Evolutionary conservation across 2,797 vertebrate species (phyloP).

Genomic region (Centropyge bicolor): DNA sequence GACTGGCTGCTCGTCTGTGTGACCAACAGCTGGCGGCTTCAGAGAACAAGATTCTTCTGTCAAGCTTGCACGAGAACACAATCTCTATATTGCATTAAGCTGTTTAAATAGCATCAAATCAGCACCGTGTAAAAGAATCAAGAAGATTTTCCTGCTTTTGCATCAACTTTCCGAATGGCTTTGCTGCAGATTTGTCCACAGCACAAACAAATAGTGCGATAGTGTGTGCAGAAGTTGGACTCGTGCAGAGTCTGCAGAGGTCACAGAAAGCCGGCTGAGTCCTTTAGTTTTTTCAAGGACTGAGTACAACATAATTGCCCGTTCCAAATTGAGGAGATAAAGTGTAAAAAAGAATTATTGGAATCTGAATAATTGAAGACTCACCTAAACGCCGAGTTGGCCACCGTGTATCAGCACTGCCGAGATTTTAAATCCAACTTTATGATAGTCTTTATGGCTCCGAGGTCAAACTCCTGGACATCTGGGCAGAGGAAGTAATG

Average conservation of each 20-base stretch:
- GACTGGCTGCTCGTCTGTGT: background rate
- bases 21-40: background rate
- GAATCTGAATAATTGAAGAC: slow-evolving; percentile 56
- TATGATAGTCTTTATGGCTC: slow-evolving; percentile 38
- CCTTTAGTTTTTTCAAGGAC: slow-evolving; percentile 27
- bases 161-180: background rate
- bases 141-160: background rate
- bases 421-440: slow-evolving; percentile 59
- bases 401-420: slow-evolving; percentile 3
- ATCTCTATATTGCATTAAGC: background rate
- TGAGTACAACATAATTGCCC: slow-evolving; percentile 14
- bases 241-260: background rate
- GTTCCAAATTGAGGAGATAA: slow-evolving; percentile 23
- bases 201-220: background rate
- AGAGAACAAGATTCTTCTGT: background rate
- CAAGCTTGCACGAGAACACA: background rate
- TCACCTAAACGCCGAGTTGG: slow-evolving; percentile 4
- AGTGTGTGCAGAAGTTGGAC: background rate
- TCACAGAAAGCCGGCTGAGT: background rate
- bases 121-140: background rate
- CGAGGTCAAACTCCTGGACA: slow-evolving; percentile 57
- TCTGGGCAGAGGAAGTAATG: slow-evolving; percentile 20
- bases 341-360: slow-evolving; percentile 34
- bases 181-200: background rate
- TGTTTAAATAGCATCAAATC: background rate